Base-by-base conservation (phyloP, 2,113 vertebrate genomes). In the Xiphias gladius region DNA sequence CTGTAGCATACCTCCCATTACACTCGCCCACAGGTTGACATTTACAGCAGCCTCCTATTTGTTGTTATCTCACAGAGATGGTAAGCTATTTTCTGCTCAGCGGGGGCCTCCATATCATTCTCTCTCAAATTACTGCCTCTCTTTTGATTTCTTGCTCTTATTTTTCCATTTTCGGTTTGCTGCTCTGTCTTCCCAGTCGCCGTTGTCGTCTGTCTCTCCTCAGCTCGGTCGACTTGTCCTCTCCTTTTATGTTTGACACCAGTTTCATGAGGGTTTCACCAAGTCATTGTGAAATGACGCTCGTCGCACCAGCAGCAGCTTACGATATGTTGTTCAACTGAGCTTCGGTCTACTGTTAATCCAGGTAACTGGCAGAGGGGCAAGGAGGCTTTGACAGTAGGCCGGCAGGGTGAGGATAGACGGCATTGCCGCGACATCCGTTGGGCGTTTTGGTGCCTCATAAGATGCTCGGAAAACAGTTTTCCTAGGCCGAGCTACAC, bases 41-140 rank as follows among this genome's bases (percentile, higher is more conserved):
- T 89, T 92, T 86, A 86, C 80, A 62, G 64, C 82, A 76, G 81
- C 85, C 73, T 76, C 73, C 48, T 68, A 22, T 76, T 81, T 67
- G 77, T 76, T 74, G 67, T 80, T 75, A 86, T 82, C 82, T 82
- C 83, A 9, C 41, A 1, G 67, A 86, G 74, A 75, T 43, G 86
- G 50, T 55, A 26, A 91, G 77, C 78, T 85, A 83, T 86, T 86
- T 70, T 58, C 88, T 66, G 58, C 90, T 62, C 84, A 57, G 82
- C 61, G 7, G 84, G 83, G 43, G 70, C 50, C 73, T 77, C 61
- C 73, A 16, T 82, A 75, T 85, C 79, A 64, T 82, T 86, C 65
- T 62, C 30, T 50, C 55, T 74, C 65, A 71, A 79, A 87, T 87
- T 26, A 73, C 71, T 9, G 20, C 35, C 66, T 57, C 7, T 54